phyloP scores from a whole-genome alignment of 2,888 invertebrate species.

The Acrobasis repandana region DNA sequence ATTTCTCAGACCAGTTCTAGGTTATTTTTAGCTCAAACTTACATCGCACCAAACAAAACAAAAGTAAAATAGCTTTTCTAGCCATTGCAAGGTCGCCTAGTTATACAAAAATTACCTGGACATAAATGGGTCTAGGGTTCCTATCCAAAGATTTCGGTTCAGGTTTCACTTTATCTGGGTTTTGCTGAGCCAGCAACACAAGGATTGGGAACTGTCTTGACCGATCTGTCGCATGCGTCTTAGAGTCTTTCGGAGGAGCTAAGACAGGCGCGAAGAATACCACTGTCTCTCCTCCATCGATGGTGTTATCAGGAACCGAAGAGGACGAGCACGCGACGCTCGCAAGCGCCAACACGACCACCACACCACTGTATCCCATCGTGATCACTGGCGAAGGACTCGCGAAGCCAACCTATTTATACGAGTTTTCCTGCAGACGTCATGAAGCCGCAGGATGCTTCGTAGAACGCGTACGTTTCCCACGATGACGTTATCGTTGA shows the following conservation, averaged over 20 bases:
- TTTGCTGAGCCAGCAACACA: conserved; percentile 58
- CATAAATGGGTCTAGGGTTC: conserved; percentile 64
- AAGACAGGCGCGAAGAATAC: conserved; percentile 70
- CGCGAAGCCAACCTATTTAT: conserved; percentile 71
- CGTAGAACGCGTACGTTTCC: conserved; percentile 49
- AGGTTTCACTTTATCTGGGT: conserved; percentile 47
- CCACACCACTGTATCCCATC: conserved; percentile 67
- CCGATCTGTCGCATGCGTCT: conserved; percentile 59
- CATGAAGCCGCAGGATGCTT: conserved; percentile 54
- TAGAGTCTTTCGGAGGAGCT: conserved; percentile 68
- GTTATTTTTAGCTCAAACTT: conserved; percentile 22
- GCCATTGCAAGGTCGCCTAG: not conserved
- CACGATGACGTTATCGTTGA: conserved; percentile 56
- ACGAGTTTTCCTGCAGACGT: conserved; percentile 61
- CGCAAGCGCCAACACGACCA: conserved; percentile 58
- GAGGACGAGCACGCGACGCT: conserved; percentile 49
- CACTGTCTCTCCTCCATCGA: conserved; percentile 62
- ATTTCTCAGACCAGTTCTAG: conserved; percentile 13
- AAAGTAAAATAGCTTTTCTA: conserved; percentile 3
- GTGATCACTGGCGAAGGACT: conserved; percentile 70
- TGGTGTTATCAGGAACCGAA: conserved; percentile 58
- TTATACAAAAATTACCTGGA: conserved; percentile 55
- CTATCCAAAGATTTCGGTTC: conserved; percentile 62
- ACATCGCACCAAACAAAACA: conserved; percentile 15
- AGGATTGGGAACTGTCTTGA: conserved; percentile 73